Base-by-base conservation (phyloP, 2,113 vertebrate species). In the Petrocephalus microphthalmus region DNA sequence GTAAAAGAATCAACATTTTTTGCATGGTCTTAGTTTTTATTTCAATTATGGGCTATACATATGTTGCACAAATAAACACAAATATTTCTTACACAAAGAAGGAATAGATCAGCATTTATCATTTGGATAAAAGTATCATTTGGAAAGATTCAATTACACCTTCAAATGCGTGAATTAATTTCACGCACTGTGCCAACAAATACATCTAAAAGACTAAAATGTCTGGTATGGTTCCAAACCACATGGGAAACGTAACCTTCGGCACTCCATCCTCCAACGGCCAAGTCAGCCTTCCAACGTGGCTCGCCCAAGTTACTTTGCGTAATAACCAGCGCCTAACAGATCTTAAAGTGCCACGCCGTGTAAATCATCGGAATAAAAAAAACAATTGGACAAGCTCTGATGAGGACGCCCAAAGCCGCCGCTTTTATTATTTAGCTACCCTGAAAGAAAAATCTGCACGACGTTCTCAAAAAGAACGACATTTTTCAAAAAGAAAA, bases 401-500 rank as follows among this genome's bases (percentile, higher is more conserved):
- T 84, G 42, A 37, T 3, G 29, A 74, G 29, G 25, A 5, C 22
- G 17, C 7, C 20, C 2, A n/a, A 25, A 85, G 84, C 29, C 20
- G 64, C 84, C 25, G 83, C 52, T 71, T 52, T 85, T 54, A 85
- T 57, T 54, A 54, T 56, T 56, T 85, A 42, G 45, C n/a, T 47
- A 60, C 15, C n/a, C 17, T 64, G 42, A 47, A 37, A 51, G 82
- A 89, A 94, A 92, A 93, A 93, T 93, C 94, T 89, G 94, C 94
- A 92, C 88, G 83, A 88, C 89, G 90, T 90, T 91, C 92, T 94
- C 92, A 42, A 42, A 42, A 42, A 42, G 42, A 42, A 42, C 42
- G 42, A 42, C 42, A 42, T 42, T 94, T 88, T 93, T 93, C 93
- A 93, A 92, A 94, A 94, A 82, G 45, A 88, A 86, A 94, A 92